phyloP scores from a whole-genome alignment of 2,113 vertebrate species.

The Willisornis vidua region DNA sequence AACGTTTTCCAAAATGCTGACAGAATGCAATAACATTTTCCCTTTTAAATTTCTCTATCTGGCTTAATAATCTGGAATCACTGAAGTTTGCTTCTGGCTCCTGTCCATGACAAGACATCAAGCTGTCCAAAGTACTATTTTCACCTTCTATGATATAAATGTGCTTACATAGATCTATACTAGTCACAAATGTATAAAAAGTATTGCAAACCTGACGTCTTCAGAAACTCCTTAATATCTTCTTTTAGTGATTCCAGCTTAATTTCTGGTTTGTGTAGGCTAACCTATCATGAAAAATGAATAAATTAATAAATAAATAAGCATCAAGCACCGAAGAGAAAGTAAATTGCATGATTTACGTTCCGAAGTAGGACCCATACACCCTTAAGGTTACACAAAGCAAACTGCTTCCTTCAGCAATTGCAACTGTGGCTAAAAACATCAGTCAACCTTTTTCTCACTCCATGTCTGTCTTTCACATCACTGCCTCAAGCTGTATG shows the following conservation, averaged over 20 bases:
- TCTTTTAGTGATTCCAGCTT: constrained; percentile 92
- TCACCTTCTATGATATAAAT: not conserved
- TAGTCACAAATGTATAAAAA: not conserved
- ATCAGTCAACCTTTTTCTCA: not conserved
- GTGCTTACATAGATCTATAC: not conserved
- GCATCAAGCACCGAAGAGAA: not conserved
- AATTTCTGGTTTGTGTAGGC: constrained; percentile 91
- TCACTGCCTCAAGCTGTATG: not conserved
- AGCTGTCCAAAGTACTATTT: not conserved
- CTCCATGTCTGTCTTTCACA: not conserved
- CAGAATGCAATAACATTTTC: not conserved
- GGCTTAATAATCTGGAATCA: not conserved
- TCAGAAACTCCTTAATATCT: constrained; percentile 90
- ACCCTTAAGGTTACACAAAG: not conserved
- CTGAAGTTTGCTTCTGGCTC: not conserved
- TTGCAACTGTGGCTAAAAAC: not conserved
- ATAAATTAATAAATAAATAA: not conserved
- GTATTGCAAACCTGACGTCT: constrained; percentile 83
- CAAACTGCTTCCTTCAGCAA: not conserved
- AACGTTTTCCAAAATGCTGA: not conserved
- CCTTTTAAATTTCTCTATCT: not conserved
- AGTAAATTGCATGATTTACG: not conserved
- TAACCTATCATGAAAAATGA: constrained; percentile 76
- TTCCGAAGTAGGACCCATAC: not conserved
- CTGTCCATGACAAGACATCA: not conserved